Evolutionary conservation across 1,140 invertebrate species (phyloP).

Genomic region (Listronotus oregonensis): DNA sequence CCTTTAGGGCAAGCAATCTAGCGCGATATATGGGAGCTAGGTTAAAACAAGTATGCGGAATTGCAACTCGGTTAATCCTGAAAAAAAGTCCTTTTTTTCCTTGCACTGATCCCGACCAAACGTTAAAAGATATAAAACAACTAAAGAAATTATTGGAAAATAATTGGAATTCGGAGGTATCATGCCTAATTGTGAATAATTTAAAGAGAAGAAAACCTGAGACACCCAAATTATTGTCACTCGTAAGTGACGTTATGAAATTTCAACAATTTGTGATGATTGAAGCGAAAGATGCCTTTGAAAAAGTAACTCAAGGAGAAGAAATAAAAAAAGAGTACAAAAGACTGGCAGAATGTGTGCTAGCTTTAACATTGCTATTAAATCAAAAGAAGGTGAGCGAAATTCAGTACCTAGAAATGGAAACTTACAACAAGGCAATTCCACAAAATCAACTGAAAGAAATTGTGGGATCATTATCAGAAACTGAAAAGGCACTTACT

Average conservation of each 20-base stretch:
- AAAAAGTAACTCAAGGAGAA: conserved; percentile 17
- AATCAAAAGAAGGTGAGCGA: conserved; percentile 37
- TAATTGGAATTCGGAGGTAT: conserved; percentile 40
- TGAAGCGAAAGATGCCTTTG: conserved; percentile 16
- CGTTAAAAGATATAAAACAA: too few species aligned
- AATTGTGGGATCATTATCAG: conserved; percentile 25
- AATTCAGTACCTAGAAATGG: conserved; percentile 27
- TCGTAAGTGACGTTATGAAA: conserved; percentile 32
- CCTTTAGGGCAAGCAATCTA: too few species aligned
- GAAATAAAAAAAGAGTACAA: conserved; percentile 16
- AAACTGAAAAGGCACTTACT: conserved; percentile 27
- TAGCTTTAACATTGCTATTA: conserved; percentile 32
- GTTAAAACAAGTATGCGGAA: too few species aligned
- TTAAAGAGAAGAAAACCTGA: conserved; percentile 38
- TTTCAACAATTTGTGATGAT: conserved; percentile 38
- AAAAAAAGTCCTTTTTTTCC: too few species aligned
- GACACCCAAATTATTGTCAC: conserved; percentile 36
- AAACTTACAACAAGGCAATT: conserved; percentile 13
- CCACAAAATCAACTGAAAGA: conserved; percentile 23
- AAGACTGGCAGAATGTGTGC: conserved; percentile 26
- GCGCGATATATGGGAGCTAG: too few species aligned
- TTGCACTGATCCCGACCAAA: too few species aligned
- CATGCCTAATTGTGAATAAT: conserved; percentile 41
- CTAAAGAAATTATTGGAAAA: conserved; percentile 35
- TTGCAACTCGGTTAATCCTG: too few species aligned